Evolutionary conservation across 92 coral and sea anemone species (phyloP).

Genomic region (Metridium senile): DNA sequence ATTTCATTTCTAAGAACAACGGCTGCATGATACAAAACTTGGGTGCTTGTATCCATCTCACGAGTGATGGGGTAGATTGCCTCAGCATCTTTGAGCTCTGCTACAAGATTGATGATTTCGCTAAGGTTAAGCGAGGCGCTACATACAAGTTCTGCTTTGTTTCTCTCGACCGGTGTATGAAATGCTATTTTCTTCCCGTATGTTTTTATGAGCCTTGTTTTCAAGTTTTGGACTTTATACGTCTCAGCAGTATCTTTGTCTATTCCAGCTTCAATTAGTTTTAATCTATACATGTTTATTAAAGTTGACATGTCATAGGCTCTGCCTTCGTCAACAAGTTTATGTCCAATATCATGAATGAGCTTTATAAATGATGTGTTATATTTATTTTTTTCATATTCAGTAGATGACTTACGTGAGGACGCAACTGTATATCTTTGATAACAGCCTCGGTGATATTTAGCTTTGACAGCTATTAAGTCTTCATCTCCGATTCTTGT

Average conservation of each 20-base stretch:
- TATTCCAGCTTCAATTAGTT: constrained; percentile 13
- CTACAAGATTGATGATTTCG: constrained; percentile 29
- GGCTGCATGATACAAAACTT: constrained; percentile 28
- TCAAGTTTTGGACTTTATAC: constrained; percentile 28
- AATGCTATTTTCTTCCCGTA: constrained; percentile 15
- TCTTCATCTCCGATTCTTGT: constrained; percentile 14
- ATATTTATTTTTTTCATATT: background rate
- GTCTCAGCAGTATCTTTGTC: constrained; percentile 14
- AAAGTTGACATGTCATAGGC: constrained; percentile 34
- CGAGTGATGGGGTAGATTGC: background rate
- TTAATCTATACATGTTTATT: background rate
- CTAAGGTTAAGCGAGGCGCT: constrained; percentile 25
- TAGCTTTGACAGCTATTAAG: constrained; percentile 7
- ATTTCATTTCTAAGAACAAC: constrained; percentile 11
- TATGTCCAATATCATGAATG: constrained; percentile 12
- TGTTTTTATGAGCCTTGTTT: background rate
- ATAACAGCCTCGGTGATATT: constrained; percentile 21
- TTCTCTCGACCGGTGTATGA: constrained; percentile 9
- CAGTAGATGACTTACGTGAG: background rate
- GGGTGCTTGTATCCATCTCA: background rate
- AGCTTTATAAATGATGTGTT: background rate
- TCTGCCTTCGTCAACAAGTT: constrained; percentile 15
- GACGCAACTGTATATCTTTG: constrained; percentile 23
- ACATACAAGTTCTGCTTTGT: constrained; percentile 17
- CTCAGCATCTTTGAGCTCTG: constrained; percentile 16